Conservation (phyloP, 37 sponge, comb jelly and placozoan genomes). For the Theonella swinhoei region DNA sequence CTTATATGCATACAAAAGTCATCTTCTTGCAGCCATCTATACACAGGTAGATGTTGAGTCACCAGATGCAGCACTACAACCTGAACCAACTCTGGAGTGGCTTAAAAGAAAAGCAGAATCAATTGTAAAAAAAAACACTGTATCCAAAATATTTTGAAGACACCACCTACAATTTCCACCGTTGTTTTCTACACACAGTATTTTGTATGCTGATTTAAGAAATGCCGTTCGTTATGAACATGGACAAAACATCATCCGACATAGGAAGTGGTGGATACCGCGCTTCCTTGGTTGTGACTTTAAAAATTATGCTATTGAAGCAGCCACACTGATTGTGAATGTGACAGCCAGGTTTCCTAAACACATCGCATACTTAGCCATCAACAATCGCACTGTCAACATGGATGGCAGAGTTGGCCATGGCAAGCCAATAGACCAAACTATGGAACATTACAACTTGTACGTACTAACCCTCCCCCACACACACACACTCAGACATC, state of each 20-base stretch:
- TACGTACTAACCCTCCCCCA: too few relatives aligned
- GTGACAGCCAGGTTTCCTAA: constrained; percentile 9
- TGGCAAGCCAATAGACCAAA: constrained; percentile 31
- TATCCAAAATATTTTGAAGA: neutral
- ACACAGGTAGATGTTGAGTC: neutral
- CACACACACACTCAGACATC: too few relatives aligned
- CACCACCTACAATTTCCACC: neutral
- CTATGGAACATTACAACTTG: constrained; percentile 30
- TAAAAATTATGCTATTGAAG: constrained; percentile 14
- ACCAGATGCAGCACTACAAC: neutral
- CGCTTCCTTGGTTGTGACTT: neutral
- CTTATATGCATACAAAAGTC: neutral
- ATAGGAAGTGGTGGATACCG: constrained; percentile 25
- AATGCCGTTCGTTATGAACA: constrained; percentile 14
- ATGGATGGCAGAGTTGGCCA: constrained; percentile 2
- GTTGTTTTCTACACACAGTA: neutral
- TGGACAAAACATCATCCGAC: constrained; percentile 3
- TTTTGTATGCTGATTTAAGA: constrained; percentile 10
- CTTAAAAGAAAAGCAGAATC: neutral
- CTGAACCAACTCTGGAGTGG: neutral
- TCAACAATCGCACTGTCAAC: constrained; percentile 25
- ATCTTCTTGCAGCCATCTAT: neutral
- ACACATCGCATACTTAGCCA: constrained; percentile 14
- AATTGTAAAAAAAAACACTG: neutral
- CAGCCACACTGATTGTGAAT: neutral